phyloP scores from a whole-genome alignment of 2,797 vertebrate species.

The Peromyscus attwateri region DNA sequence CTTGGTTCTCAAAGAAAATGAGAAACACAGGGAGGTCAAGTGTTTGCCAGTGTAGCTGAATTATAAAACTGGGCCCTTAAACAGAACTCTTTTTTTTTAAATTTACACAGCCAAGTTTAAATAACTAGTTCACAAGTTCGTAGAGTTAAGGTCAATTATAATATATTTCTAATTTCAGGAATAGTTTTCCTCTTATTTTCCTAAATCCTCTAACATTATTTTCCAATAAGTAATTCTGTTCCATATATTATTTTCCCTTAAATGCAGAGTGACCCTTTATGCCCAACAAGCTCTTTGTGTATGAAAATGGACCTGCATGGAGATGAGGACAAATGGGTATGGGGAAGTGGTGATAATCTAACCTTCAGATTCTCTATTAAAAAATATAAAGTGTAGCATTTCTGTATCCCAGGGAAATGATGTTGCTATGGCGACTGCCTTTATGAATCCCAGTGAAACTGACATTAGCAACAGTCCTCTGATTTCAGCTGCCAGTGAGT shows the following conservation, averaged over 20 bases:
- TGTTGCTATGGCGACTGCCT: slow-evolving; percentile 86
- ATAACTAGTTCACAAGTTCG: slow-evolving; percentile 14
- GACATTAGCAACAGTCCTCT: slow-evolving; percentile 81
- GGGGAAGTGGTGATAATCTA: slow-evolving; percentile 44
- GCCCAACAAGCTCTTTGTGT: background rate
- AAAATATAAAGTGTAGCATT: slow-evolving; percentile 61
- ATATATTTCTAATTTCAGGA: slow-evolving; percentile 40
- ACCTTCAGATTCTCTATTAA: slow-evolving; percentile 60
- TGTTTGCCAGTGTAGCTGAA: background rate
- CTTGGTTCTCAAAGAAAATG: slow-evolving; percentile 40
- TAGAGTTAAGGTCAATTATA: slow-evolving; percentile 34
- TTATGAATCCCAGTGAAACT: slow-evolving; percentile 83
- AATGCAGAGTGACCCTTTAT: background rate
- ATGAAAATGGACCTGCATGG: background rate
- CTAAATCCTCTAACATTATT: background rate
- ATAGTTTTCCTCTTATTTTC: slow-evolving; percentile 33
- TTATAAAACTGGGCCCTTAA: background rate
- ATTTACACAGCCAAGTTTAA: slow-evolving; percentile 44
- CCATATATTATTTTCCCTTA: slow-evolving; percentile 21
- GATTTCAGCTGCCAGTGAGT: slow-evolving; percentile 76
- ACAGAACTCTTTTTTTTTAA: background rate
- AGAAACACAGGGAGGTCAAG: background rate
- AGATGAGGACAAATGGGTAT: background rate
- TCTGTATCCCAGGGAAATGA: slow-evolving; percentile 79
- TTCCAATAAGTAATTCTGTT: slow-evolving; percentile 43